These are phyloP conservation scores for Sebastes jordani DNA, from an alignment of 2,797 vertebrate species.

Conservation along the genomic window DNA sequence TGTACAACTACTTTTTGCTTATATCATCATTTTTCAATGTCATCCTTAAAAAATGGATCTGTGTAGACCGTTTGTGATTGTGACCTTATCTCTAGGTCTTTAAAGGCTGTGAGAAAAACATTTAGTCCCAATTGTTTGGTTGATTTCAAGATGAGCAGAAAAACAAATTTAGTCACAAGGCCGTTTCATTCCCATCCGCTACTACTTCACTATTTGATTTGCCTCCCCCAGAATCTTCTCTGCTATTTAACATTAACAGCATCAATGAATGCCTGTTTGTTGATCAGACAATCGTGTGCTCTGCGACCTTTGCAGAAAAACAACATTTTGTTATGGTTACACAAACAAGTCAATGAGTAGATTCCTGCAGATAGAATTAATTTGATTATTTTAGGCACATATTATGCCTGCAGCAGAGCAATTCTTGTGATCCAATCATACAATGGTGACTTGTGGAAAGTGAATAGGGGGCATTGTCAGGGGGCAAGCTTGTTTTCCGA, in stretches of 20 bases:
- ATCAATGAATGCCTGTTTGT: constrained; percentile 62
- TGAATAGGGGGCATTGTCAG: constrained; percentile 82
- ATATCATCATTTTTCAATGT: background rate
- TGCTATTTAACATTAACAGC: constrained; percentile 23
- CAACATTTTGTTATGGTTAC: constrained; percentile 83
- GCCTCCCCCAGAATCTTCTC: constrained; percentile 29
- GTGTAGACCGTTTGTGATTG: constrained; percentile 12
- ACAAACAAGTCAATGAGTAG: constrained; percentile 78
- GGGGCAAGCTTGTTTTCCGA: constrained; percentile 83
- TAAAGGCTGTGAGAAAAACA: constrained; percentile 42
- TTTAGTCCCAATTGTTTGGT: constrained; percentile 56
- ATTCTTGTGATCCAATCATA: constrained; percentile 85
- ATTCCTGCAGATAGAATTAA: constrained; percentile 79
- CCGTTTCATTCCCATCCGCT: constrained; percentile 24
- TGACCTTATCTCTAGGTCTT: constrained; percentile 16
- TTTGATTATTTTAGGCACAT: constrained; percentile 86
- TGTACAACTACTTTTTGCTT: background rate
- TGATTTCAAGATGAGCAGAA: constrained; percentile 53
- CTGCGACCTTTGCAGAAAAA: constrained; percentile 75
- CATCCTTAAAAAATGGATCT: constrained; percentile 11
- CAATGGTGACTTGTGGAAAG: constrained; percentile 82
- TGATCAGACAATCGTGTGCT: constrained; percentile 50
- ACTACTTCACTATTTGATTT: constrained; percentile 49
- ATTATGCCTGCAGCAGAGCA: constrained; percentile 80
- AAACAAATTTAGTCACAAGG: constrained; percentile 67